A percentile compares a stretch with the other conserved stretches of the same genome.
These are phyloP conservation scores for Tangara arthus DNA, from an alignment of 2,797 vertebrate species.

Conservation along the genomic window DNA sequence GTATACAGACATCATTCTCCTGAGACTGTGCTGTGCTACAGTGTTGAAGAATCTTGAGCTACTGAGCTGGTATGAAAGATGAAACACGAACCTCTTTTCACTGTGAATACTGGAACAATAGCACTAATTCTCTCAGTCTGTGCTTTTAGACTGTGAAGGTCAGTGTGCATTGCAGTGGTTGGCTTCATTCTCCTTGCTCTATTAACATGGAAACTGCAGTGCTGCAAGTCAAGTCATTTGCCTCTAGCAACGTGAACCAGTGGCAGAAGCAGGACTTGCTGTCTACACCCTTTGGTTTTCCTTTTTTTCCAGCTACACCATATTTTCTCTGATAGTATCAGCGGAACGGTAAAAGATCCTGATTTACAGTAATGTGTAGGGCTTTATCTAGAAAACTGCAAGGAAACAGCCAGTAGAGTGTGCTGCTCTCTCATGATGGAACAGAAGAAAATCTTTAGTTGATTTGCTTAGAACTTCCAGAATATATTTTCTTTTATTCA, in stretches of 20 bases:
- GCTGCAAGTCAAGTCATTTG: not conserved
- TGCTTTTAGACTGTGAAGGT: not conserved
- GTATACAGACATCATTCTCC: constrained; percentile 10
- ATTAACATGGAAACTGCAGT: not conserved
- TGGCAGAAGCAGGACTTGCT: not conserved
- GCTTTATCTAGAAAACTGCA: constrained; percentile 8
- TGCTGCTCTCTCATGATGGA: constrained; percentile 63
- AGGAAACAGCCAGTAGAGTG: constrained; percentile 69
- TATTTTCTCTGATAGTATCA: not conserved
- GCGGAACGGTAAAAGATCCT: not conserved
- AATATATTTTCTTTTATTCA: not conserved
- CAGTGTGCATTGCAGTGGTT: not conserved
- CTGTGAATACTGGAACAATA: not conserved
- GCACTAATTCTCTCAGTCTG: not conserved
- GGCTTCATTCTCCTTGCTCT: not conserved
- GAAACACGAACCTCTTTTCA: not conserved
- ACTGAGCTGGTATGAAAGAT: not conserved
- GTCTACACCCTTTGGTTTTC: not conserved
- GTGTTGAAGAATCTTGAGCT: not conserved
- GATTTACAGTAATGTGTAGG: not conserved
- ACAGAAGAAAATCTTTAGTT: not conserved
- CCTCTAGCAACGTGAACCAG: not conserved
- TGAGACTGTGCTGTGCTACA: not conserved
- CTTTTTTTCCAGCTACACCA: not conserved
- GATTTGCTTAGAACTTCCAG: not conserved